Evolutionary conservation across 2,113 vertebrate genomes (phyloP).

Genomic region (Microtus richardsoni): DNA sequence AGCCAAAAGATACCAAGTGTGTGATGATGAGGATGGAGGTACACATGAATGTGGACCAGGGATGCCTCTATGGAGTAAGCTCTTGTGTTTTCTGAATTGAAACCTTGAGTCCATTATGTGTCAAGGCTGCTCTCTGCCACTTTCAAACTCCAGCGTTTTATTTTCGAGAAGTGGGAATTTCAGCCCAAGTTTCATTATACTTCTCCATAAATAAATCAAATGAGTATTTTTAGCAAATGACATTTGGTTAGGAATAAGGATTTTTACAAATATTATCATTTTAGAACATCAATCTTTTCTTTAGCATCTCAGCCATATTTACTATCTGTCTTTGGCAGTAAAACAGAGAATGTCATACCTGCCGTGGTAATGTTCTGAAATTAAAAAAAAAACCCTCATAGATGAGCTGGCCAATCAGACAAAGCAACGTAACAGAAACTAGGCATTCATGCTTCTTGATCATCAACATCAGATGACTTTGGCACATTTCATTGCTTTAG

Average conservation of each 20-base stretch:
- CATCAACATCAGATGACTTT: conserved; percentile 5
- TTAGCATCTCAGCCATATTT: conserved; percentile 65
- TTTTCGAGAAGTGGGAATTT: conserved; percentile 59
- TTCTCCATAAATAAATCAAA: conserved; percentile 74
- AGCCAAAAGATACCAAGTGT: background rate
- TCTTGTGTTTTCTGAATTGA: conserved; percentile 41
- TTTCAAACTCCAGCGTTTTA: background rate
- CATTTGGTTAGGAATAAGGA: conserved; percentile 76
- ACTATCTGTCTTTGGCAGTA: conserved; percentile 43
- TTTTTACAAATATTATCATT: conserved; percentile 78
- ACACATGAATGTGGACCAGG: background rate
- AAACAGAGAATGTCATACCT: conserved; percentile 26
- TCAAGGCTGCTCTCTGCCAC: background rate
- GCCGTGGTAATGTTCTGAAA: background rate
- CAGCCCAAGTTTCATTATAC: conserved; percentile 64
- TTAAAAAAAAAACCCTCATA: background rate
- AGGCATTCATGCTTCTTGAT: background rate
- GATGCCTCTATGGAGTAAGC: background rate
- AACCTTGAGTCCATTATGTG: conserved; percentile 77
- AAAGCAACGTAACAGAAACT: conserved; percentile 16
- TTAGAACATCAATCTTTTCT: conserved; percentile 75
- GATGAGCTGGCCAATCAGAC: conserved; percentile 18
- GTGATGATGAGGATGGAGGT: background rate
- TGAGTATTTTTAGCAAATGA: conserved; percentile 77
- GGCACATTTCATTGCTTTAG: background rate